Percentiles rank a stretch among this genome's conserved stretches.
These are phyloP conservation scores for Spinus olivaceus DNA, from an alignment of 2,797 vertebrate genomes.

Conservation along the genomic window DNA sequence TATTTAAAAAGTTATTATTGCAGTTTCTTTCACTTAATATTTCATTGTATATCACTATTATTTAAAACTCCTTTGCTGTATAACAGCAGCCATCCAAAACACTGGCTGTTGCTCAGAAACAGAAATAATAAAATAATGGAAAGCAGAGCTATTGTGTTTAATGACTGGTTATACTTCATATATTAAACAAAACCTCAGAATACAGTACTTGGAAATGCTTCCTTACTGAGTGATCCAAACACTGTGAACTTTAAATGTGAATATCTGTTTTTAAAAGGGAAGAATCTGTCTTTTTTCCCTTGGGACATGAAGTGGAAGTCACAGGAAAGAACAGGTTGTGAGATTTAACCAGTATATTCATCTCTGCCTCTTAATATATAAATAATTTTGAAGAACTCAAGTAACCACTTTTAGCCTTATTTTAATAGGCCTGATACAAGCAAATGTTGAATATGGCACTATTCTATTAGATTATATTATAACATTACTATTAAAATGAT, in stretches of 20 bases:
- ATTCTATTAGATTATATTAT: constrained; percentile 36
- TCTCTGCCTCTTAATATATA: constrained; percentile 31
- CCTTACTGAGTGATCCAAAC: background rate
- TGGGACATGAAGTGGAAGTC: background rate
- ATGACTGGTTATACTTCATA: background rate
- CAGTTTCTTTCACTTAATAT: constrained; percentile 3
- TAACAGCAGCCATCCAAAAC: background rate
- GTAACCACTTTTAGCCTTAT: constrained; percentile 13
- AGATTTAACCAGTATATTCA: constrained; percentile 15
- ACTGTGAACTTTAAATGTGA: background rate
- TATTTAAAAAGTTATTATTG: constrained; percentile 41
- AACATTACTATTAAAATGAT: constrained; percentile 59
- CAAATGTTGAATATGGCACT: background rate
- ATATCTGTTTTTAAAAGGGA: background rate
- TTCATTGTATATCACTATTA: background rate
- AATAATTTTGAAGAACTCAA: background rate
- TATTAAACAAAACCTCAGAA: background rate
- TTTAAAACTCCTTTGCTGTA: background rate
- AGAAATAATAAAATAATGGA: background rate
- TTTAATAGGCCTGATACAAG: background rate
- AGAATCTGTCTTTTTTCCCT: background rate
- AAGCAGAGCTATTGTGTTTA: background rate
- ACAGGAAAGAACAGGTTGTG: background rate
- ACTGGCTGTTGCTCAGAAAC: background rate
- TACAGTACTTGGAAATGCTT: background rate